A percentile compares a stretch with the other conserved stretches of the same genome.
Conservation (phyloP, 2,888 invertebrate genomes). For the Aspidiotus destructor region DNA sequence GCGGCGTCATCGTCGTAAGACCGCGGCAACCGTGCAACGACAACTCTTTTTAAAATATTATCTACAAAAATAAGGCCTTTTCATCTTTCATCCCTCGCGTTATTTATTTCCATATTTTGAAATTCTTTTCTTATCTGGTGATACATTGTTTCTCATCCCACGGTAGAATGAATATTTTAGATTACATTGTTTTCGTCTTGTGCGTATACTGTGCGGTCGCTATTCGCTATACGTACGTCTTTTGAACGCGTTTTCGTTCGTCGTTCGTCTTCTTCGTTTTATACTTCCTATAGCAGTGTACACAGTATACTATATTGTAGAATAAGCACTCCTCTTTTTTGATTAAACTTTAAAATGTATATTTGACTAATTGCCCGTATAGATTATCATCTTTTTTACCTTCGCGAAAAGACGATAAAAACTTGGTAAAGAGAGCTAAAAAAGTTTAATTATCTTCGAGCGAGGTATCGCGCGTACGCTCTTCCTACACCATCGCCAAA, state of each 20-base stretch:
- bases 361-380: slow-evolving; percentile 28
- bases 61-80: slow-evolving; percentile 25
- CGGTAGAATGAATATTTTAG: slow-evolving; percentile 24
- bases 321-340: slow-evolving; percentile 1
- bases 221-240: too few relatives aligned
- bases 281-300: background rate
- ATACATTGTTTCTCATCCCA: slow-evolving; percentile 30
- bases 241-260: background rate
- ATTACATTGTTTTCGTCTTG: slow-evolving; percentile 26
- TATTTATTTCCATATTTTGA: slow-evolving; percentile 31
- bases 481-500: too few relatives aligned
- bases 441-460: slow-evolving; percentile 29
- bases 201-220: slow-evolving; percentile 5
- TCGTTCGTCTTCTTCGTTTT: slow-evolving; percentile 6
- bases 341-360: slow-evolving; percentile 24
- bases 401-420: slow-evolving; percentile 10
- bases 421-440: slow-evolving; percentile 5
- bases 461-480: background rate
- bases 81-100: slow-evolving; percentile 25
- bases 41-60: slow-evolving; percentile 23
- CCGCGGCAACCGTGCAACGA: background rate
- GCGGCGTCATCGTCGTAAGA: too few relatives aligned
- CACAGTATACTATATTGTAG: too few relatives aligned
- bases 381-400: slow-evolving; percentile 12
- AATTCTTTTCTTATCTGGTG: slow-evolving; percentile 30